phyloP scores from a whole-genome alignment of 2,113 vertebrate genomes.

The Harpagus bidentatus region DNA sequence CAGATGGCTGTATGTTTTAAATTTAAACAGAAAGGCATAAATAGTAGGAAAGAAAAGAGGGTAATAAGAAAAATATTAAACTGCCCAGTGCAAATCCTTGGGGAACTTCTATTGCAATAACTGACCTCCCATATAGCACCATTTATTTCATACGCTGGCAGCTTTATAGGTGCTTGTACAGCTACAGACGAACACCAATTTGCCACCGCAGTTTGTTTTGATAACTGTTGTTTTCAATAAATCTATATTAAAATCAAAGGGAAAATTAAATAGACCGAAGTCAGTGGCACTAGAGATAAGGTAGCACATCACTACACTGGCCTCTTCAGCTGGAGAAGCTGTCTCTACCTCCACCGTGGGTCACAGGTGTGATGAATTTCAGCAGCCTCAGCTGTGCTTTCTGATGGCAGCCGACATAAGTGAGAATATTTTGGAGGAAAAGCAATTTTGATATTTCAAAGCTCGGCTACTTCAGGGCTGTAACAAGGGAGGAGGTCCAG shows the following conservation, averaged over 20 bases:
- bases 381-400: neutral
- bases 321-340: constrained; percentile 55
- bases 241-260: constrained; percentile 88
- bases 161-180: constrained; percentile 85
- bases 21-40: constrained; percentile 79
- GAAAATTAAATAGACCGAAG: constrained; percentile 81
- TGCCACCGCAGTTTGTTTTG: constrained; percentile 83
- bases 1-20: constrained; percentile 71
- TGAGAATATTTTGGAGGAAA: neutral
- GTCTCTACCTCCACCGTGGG: constrained; percentile 49
- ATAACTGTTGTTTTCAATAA: constrained; percentile 86
- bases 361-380: constrained; percentile 59
- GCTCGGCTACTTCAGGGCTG: neutral
- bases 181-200: constrained; percentile 84
- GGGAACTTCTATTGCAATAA: constrained; percentile 79
- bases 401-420: neutral
- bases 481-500: neutral
- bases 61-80: constrained; percentile 85
- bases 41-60: constrained; percentile 79
- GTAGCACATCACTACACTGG: constrained; percentile 71
- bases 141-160: constrained; percentile 81
- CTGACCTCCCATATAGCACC: constrained; percentile 81
- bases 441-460: neutral
- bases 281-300: constrained; percentile 74
- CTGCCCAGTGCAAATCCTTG: constrained; percentile 76